A percentile compares a stretch with the other conserved stretches of the same genome.
Conservation (phyloP, 1,140 invertebrate genomes). For the Sinonovacula constricta region DNA sequence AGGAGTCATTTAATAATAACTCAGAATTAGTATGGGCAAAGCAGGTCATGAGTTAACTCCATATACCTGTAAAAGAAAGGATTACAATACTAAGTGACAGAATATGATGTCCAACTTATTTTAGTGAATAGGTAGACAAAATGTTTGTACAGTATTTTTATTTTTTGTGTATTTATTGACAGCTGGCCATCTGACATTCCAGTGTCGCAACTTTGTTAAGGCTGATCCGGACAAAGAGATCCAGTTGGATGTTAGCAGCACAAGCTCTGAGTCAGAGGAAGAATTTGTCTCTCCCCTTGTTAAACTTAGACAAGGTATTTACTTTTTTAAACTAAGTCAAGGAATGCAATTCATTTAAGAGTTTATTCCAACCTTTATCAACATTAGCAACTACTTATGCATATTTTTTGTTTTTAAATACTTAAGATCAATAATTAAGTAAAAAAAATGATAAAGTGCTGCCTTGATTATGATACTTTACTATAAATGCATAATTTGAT, state of each 20-base stretch:
- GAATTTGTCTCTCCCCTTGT: conserved; percentile 80
- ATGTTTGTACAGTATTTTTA: not conserved
- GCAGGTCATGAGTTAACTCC: no score
- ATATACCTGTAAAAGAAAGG: not conserved
- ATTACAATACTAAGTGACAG: not conserved
- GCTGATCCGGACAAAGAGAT: conserved; percentile 89
- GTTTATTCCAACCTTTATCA: no score
- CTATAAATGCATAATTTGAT: no score
- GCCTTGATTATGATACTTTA: conserved; percentile 7
- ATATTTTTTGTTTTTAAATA: not conserved
- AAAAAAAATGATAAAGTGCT: not conserved
- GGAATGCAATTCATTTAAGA: not conserved
- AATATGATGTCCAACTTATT: not conserved
- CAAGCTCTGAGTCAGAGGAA: conserved; percentile 91
- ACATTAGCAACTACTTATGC: not conserved
- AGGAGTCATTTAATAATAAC: no score
- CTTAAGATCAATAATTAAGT: conserved; percentile 9
- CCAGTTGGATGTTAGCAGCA: conserved; percentile 96
- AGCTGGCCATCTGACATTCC: conserved; percentile 95
- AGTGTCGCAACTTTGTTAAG: conserved; percentile 97
- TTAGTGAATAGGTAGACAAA: no score
- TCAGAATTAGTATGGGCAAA: no score
- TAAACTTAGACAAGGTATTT: conserved; percentile 65
- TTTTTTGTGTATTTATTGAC: conserved; percentile 14
- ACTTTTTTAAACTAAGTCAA: no score